Percentiles rank a stretch among this genome's conserved stretches.
Evolutionary conservation across 2,113 vertebrate genomes (phyloP).

Genomic region (Zosterops hypoxanthus): DNA sequence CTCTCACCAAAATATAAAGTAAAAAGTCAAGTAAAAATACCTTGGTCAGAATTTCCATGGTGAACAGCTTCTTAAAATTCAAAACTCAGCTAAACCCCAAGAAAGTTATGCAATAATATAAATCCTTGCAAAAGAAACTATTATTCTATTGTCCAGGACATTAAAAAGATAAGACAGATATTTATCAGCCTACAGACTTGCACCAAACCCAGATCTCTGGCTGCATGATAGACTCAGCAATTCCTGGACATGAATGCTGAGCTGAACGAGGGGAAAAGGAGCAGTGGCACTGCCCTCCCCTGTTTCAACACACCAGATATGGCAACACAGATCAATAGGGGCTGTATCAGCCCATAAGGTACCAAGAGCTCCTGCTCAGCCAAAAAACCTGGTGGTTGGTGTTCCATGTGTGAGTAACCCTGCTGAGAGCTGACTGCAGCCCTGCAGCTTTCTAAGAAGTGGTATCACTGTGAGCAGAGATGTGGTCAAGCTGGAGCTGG

Average conservation of each 20-base stretch:
- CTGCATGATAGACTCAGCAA: background rate
- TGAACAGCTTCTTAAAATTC: background rate
- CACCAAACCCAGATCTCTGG: background rate
- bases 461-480: background rate
- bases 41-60: background rate
- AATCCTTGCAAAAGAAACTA: background rate
- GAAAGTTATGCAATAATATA: background rate
- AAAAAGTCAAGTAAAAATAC: background rate
- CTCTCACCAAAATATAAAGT: background rate
- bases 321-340: background rate
- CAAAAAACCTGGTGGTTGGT: background rate
- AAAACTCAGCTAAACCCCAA: background rate
- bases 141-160: background rate
- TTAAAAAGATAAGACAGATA: background rate
- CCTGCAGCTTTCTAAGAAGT: constrained; percentile 50
- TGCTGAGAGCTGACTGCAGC: background rate
- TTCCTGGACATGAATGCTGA: background rate
- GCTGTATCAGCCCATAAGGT: background rate
- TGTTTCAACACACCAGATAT: background rate
- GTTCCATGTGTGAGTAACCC: background rate
- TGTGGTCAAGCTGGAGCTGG: background rate
- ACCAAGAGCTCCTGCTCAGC: background rate
- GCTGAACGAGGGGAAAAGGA: background rate
- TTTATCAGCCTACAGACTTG: background rate
- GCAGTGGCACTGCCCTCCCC: background rate